Evolutionary conservation across 2,888 invertebrate genomes (phyloP), one percentile per base, ranked within the genome.

Genomic region (Pinctada fucata): DNA sequence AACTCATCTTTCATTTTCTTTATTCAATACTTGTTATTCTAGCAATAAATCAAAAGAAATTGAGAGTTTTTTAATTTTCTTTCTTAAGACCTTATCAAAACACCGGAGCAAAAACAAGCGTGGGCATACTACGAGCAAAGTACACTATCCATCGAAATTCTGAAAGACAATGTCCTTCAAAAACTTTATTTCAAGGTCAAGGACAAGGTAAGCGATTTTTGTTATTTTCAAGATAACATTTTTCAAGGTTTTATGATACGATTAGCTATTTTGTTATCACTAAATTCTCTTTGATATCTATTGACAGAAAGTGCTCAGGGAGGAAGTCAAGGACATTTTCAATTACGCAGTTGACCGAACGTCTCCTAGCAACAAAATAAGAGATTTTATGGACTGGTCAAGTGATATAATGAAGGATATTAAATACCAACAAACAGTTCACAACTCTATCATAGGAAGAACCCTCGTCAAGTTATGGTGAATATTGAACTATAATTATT

Each of bases 331-430:
- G 81, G 91, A 91, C 65, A 85, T 89, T 77, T 88, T 91, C 75
- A 91, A 91, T 77, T 91, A 90, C 75, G 89, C 89, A 76, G 90
- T 91, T 70, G 90, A 91, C 78, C 83, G 91, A 4, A 85, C 91
- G 0, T 87, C 89, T 2, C 90, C 91, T 3, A 90, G 88, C 79
- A 90, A 89, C 86, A 91, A 91, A 79, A 83, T 91, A 58, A 78
- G 90, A n/a, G 90, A 89, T 79, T 91, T 91, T 80, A 88, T 91
- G 88, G 89, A 86, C 72, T 91, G 91, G 91, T 86, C 90, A 0
- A 79, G 79, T 50, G 90, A 90, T 72, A 91, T 91, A 83, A 88
- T 91, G 69, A 72, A 81, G 2, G 91, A 91, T 83, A 91, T 91
- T 76, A 88, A 88, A 75, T 91, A 89, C 80, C 91, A 90, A 71